Evolutionary conservation across 2,888 invertebrate species (phyloP), one percentile per base, ranked within the genome.

Genomic region (Eubasilissa splendida): DNA sequence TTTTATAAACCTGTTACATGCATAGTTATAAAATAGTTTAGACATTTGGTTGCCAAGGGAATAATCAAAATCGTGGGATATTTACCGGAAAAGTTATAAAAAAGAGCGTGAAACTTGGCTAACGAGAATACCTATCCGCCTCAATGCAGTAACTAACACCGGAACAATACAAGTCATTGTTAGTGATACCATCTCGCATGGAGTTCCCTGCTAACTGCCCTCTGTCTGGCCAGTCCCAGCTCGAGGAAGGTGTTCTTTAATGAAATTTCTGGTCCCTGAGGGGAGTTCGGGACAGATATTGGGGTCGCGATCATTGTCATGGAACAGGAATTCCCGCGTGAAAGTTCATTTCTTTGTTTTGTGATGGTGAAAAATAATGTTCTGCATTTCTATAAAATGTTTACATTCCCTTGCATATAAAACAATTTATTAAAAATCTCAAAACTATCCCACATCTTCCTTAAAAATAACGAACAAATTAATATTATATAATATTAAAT

Each of bases 181-280:
- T 63, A 33, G 63, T 63, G 63, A 7, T 63, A 33, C 33, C 42
- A 12, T 63, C 31, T 33, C 12, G 33, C 11, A 42, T 7, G 42
- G 4, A 5, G 42, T 5, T 42, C 42, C 33, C 63, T 42, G 31
- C 9, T 31, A 9, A 31, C 60, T 42, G 42, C 42, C 50, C 33
- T 50, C 50, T 42, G 42, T 7, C 22, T 7, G 42, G 42, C 42
- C 42, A 7, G 42, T 42, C 42, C 42, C n/a, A n/a, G 66, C 66
- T 7, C 54, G 42, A 53, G 70, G 70, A 70, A 68, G 52, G 68
- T 68, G 52, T 68, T 52, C 68, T 52, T 50, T 82, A 82, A 82
- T 82, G 82, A 82, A 80, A 80, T 82, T 82, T 82, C 73, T 71
- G 79, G 58, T 73, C 79, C 82, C 58, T 70, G 74, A 73, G 63